phyloP scores from a whole-genome alignment of 1,140 invertebrate genomes.

The Lepidurus arcticus region DNA sequence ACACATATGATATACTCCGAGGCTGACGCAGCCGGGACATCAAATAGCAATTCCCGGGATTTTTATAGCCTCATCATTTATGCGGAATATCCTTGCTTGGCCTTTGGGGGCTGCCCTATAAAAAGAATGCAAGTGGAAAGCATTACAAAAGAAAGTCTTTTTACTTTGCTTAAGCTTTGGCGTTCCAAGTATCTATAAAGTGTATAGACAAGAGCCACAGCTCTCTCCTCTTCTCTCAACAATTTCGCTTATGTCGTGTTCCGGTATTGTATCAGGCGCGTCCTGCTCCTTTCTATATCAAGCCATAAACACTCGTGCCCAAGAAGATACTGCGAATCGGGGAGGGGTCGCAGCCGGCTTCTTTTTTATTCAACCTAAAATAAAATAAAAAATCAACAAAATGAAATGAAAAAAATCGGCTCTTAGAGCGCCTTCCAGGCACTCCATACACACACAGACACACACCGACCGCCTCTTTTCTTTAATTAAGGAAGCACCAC shows the following conservation, averaged over 20 bases:
- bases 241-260: neutral
- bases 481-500: constrained; percentile 8
- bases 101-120: neutral
- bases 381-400: neutral
- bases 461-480: neutral
- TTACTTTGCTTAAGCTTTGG: neutral
- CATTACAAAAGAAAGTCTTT: neutral
- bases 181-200: neutral
- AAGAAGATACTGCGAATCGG: neutral
- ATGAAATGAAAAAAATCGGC: neutral
- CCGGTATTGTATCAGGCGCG: constrained; percentile 3
- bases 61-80: constrained; percentile 4
- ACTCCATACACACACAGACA: neutral
- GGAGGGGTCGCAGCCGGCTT: too few relatives aligned
- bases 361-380: too few relatives aligned
- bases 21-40: neutral
- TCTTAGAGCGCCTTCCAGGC: neutral
- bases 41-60: neutral
- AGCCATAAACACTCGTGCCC: constrained; percentile 3
- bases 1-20: neutral
- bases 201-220: constrained; percentile 2
- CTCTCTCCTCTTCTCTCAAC: neutral
- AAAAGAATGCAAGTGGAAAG: neutral
- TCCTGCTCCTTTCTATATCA: neutral
- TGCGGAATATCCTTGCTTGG: neutral